Evolutionary conservation across 2,888 invertebrate species (phyloP).

Genomic region (Pyralis farinalis): DNA sequence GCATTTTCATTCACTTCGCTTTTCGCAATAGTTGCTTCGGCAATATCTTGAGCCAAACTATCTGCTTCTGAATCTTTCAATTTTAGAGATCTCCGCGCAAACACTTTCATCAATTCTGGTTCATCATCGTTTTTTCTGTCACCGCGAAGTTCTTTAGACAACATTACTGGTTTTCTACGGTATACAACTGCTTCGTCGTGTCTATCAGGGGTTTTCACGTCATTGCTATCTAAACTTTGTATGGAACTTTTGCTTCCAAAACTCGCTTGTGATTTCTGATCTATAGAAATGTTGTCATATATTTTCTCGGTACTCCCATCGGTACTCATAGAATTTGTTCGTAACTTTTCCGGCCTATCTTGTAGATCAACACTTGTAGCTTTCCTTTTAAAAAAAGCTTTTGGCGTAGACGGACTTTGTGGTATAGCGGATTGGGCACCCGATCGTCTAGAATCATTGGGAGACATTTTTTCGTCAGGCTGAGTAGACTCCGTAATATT

Average conservation of each 20-base stretch:
- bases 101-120: conserved; percentile 91
- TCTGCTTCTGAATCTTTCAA: conserved; percentile 86
- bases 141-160: conserved; percentile 55
- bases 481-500: conserved; percentile 36
- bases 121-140: conserved; percentile 83
- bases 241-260: conserved; percentile 74
- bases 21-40: conserved; percentile 57
- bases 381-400: conserved; percentile 76
- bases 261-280: conserved; percentile 70
- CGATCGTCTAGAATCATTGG: conserved; percentile 36
- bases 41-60: conserved; percentile 79
- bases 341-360: conserved; percentile 62
- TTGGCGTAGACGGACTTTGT: conserved; percentile 63
- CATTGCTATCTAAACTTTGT: conserved; percentile 69
- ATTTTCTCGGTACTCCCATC: conserved; percentile 70
- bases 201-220: conserved; percentile 58
- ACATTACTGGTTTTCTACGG: conserved; percentile 76
- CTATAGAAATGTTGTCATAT: conserved; percentile 69
- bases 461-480: conserved; percentile 44
- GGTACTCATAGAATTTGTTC: conserved; percentile 63
- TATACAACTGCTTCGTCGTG: conserved; percentile 76
- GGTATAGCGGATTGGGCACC: conserved; percentile 35
- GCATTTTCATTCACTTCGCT: conserved; percentile 47
- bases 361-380: conserved; percentile 78
- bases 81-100: conserved; percentile 89